These are phyloP conservation scores for Crax fasciolata DNA, from an alignment of 2,797 vertebrate genomes.

Conservation along the genomic window DNA sequence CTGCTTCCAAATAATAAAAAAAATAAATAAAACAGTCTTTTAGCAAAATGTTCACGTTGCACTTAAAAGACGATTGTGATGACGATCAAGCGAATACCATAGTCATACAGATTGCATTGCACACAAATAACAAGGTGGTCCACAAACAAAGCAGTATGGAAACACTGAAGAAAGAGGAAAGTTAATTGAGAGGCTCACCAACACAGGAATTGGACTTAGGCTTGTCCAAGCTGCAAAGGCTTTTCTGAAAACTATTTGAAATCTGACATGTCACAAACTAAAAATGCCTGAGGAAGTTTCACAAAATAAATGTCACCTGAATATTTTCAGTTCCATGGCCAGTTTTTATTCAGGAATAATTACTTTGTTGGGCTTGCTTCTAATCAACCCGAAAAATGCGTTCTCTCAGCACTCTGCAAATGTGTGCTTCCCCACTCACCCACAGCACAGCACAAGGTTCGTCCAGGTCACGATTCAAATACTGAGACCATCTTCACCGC, in stretches of 20 bases:
- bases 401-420: not conserved
- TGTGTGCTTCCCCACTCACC: not conserved
- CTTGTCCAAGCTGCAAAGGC: not conserved
- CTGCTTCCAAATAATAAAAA: not conserved
- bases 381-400: constrained; percentile 5
- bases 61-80: not conserved
- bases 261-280: not conserved
- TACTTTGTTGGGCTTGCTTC: not conserved
- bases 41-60: not conserved
- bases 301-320: not conserved
- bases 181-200: not conserved
- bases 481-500: not conserved
- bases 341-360: constrained; percentile 2
- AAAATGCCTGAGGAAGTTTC: not conserved
- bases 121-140: not conserved
- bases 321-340: not conserved
- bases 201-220: not conserved
- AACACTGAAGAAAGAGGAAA: not conserved
- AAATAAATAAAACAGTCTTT: not conserved
- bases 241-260: not conserved
- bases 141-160: not conserved
- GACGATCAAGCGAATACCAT: not conserved
- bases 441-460: not conserved
- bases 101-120: not conserved
- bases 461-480: not conserved